Evolutionary conservation across 2,113 vertebrate species (phyloP).

Genomic region (Bubalus kerabau): DNA sequence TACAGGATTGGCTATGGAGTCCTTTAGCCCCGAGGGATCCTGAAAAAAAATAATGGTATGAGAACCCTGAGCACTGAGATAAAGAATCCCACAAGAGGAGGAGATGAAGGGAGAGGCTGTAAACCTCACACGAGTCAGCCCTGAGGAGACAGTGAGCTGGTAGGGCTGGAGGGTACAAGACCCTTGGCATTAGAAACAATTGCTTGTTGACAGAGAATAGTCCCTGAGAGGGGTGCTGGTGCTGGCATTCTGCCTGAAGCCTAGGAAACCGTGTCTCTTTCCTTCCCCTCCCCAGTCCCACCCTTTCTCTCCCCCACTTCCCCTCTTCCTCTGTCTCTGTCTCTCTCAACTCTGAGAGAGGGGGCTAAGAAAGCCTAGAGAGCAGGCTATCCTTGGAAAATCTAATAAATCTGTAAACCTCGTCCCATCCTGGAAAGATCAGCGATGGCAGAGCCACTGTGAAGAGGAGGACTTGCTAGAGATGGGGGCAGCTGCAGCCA

Average conservation of each 20-base stretch:
- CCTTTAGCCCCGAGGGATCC: background rate
- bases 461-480: background rate
- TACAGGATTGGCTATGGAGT: background rate
- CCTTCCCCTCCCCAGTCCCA: background rate
- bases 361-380: background rate
- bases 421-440: background rate
- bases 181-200: background rate
- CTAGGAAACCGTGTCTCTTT: background rate
- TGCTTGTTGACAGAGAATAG: background rate
- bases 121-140: no score
- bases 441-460: background rate
- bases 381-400: background rate
- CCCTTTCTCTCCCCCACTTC: background rate
- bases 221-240: background rate
- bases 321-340: background rate
- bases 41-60: background rate
- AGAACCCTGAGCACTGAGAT: background rate
- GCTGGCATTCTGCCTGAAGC: background rate
- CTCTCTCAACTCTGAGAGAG: background rate
- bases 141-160: background rate
- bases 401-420: background rate
- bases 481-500: background rate
- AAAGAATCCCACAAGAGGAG: background rate
- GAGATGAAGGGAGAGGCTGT: background rate
- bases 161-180: background rate